Conservation (phyloP, 1,140 invertebrate species). For the Coboldia fuscipes region DNA sequence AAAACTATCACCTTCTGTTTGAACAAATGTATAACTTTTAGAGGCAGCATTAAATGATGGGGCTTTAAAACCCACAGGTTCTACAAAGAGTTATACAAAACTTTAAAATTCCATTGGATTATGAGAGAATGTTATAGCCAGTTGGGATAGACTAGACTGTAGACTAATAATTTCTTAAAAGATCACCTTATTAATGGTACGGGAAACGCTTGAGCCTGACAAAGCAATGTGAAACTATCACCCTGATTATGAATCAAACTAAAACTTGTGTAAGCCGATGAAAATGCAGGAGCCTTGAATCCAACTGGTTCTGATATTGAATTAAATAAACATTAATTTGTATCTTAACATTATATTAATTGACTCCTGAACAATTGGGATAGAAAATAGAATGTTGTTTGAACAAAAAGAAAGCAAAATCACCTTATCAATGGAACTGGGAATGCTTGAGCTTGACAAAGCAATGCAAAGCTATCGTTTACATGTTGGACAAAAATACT, state of each 20-base stretch:
- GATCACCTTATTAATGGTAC: constrained; percentile 46
- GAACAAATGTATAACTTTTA: constrained; percentile 29
- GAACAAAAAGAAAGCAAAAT: constrained; percentile 7
- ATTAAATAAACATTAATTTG: constrained; percentile 1
- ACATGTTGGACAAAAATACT: constrained; percentile 27
- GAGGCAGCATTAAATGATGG: constrained; percentile 40
- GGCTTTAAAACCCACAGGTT: constrained; percentile 43
- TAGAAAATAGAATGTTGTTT: constrained; percentile 3
- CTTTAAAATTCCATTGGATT: too few species aligned
- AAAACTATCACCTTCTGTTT: constrained; percentile 22
- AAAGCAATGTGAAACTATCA: neutral
- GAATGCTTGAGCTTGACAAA: constrained; percentile 51
- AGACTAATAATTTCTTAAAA: too few species aligned
- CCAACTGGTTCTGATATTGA: constrained; percentile 37
- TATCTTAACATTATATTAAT: constrained; percentile 1
- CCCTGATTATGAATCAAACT: constrained; percentile 14
- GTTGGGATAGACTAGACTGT: too few species aligned
- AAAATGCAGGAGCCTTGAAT: constrained; percentile 33
- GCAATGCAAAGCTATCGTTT: constrained; percentile 32
- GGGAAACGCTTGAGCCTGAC: constrained; percentile 30
- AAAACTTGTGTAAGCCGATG: constrained; percentile 29
- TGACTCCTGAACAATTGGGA: constrained; percentile 1
- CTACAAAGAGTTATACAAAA: too few species aligned
- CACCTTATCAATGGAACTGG: constrained; percentile 37
- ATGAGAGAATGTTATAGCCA: too few species aligned